Conservation (phyloP, 2,888 invertebrate species). For the Synergus umbraculus region DNA sequence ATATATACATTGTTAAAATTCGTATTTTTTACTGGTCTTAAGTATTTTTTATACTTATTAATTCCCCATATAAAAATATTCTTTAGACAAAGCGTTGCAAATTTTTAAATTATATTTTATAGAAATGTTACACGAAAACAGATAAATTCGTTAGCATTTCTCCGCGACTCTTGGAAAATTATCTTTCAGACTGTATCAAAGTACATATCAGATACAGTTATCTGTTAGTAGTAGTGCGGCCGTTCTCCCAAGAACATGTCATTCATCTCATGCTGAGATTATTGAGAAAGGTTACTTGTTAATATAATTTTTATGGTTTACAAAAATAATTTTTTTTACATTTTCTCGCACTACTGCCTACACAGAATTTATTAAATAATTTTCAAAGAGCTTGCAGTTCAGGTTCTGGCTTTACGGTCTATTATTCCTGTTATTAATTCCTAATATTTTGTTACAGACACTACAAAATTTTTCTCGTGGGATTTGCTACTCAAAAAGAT, state of each 20-base stretch:
- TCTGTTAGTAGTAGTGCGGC: not conserved
- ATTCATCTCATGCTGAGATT: not conserved
- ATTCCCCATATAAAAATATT: too few species aligned
- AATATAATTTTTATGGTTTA: too few species aligned
- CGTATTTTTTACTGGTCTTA: not conserved
- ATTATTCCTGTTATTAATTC: not conserved
- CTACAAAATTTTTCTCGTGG: not conserved
- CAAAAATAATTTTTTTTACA: not conserved
- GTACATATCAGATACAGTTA: too few species aligned
- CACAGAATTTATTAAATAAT: not conserved
- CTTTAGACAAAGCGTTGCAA: too few species aligned
- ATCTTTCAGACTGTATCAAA: not conserved
- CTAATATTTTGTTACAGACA: not conserved
- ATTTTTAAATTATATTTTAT: too few species aligned
- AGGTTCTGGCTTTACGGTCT: not conserved
- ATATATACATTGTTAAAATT: not conserved
- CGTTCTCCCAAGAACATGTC: not conserved
- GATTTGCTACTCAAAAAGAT: constrained; percentile 33
- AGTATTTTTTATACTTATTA: not conserved
- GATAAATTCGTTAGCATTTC: not conserved
- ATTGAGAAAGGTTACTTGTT: not conserved
- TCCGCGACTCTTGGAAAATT: not conserved
- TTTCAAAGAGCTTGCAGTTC: not conserved
- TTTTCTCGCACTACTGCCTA: too few species aligned
- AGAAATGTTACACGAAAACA: too few species aligned